These are phyloP conservation scores for Canis aureus DNA, from an alignment of 2,113 vertebrate genomes.

Conservation along the genomic window DNA sequence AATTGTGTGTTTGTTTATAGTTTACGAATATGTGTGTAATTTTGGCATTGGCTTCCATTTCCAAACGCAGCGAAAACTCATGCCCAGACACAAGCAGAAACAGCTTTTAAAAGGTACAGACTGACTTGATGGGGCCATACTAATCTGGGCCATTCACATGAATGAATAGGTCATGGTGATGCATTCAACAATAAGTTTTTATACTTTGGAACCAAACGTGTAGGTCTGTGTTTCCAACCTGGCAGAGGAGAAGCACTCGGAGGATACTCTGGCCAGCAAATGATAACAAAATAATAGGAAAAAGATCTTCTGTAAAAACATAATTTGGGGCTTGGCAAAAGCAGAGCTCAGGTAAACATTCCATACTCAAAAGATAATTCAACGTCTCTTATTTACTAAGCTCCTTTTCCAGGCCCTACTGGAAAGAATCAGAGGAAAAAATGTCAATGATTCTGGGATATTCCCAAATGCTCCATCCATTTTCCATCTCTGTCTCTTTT, in stretches of 20 bases:
- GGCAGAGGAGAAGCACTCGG: not conserved
- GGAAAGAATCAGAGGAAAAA: not conserved
- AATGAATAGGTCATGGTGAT: not conserved
- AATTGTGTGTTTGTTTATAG: constrained; percentile 76
- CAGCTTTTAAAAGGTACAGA: constrained; percentile 18
- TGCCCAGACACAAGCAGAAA: constrained; percentile 57
- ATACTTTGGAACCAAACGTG: not conserved
- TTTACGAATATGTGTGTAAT: constrained; percentile 68
- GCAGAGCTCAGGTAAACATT: constrained; percentile 31
- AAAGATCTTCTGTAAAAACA: constrained; percentile 5
- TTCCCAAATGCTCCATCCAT: not conserved
- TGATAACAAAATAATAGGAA: constrained; percentile 17
- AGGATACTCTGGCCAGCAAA: not conserved
- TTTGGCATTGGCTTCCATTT: constrained; percentile 72
- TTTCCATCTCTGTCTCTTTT: not conserved
- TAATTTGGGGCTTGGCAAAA: constrained; percentile 31
- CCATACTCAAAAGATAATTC: not conserved
- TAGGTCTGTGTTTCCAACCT: constrained; percentile 8
- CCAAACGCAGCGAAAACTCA: constrained; percentile 43
- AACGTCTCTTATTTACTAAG: not conserved
- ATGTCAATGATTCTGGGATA: not conserved
- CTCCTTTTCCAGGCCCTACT: not conserved
- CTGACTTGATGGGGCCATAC: not conserved
- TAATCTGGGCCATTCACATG: not conserved
- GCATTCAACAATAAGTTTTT: constrained; percentile 22